Evolutionary conservation across 2,888 invertebrate genomes (phyloP).

Genomic region (Tipula helvola): DNA sequence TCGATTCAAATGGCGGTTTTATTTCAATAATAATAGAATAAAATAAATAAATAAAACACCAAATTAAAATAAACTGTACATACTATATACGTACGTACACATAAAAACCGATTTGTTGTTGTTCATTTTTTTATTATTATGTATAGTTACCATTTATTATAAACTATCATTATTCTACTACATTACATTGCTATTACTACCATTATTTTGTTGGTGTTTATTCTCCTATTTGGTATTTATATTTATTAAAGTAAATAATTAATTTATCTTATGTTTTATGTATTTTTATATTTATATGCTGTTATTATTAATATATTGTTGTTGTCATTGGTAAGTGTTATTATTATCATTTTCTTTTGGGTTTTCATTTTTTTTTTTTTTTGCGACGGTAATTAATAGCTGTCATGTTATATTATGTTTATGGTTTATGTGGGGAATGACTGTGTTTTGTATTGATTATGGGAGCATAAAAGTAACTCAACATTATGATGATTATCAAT

Average conservation of each 20-base stretch:
- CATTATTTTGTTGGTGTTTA: not conserved
- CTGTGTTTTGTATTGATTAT: not conserved
- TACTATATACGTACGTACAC: not conserved
- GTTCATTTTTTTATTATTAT: not conserved
- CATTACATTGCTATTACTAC: not conserved
- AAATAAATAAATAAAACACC: not conserved
- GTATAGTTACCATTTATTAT: no score
- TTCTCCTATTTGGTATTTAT: not conserved
- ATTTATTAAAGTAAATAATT: not conserved
- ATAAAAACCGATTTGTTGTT: not conserved
- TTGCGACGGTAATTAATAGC: not conserved
- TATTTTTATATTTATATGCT: not conserved
- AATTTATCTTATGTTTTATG: not conserved
- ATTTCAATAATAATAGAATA: not conserved
- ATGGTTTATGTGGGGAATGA: not conserved
- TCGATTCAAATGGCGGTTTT: not conserved
- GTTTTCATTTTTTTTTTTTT: not conserved
- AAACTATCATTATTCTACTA: no score
- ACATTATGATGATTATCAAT: no score
- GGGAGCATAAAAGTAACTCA: no score
- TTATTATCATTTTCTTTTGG: not conserved
- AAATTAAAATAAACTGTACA: not conserved
- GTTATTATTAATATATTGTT: not conserved
- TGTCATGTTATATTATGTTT: not conserved
- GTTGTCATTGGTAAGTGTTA: not conserved